Conservation (phyloP, 2,113 vertebrate genomes). For the Leptosomus discolor region DNA sequence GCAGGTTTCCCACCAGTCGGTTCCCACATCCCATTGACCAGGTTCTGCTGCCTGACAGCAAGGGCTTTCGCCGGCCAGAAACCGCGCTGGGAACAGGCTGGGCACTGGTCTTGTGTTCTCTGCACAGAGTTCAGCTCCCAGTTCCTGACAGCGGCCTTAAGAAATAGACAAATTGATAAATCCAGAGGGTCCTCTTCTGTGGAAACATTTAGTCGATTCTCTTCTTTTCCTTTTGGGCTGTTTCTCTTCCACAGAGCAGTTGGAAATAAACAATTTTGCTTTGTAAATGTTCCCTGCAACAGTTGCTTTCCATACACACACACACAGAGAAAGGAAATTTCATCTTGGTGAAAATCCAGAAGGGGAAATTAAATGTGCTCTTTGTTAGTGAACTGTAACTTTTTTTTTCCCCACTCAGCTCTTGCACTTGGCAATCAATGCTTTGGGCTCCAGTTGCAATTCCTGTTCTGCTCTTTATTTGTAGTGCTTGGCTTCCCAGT, state of each 20-base stretch:
- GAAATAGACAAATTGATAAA: not conserved
- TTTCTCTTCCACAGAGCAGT: not conserved
- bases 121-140: not conserved
- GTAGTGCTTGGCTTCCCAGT: not conserved
- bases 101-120: not conserved
- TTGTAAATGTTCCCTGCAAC: not conserved
- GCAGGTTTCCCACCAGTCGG: not conserved
- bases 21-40: not conserved
- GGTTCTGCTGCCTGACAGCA: not conserved
- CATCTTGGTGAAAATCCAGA: not conserved
- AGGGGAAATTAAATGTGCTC: not conserved
- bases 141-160: not conserved
- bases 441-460: not conserved
- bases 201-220: not conserved
- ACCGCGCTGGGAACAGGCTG: fast-evolving
- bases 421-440: not conserved
- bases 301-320: not conserved
- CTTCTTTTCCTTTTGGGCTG: not conserved
- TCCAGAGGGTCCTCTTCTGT: not conserved
- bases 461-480: not conserved
- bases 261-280: not conserved
- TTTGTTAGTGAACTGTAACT: not conserved
- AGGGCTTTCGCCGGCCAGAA: not conserved
- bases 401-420: not conserved
- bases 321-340: not conserved